phyloP scores from a whole-genome alignment of 1,140 invertebrate genomes.

The Drosophila albomicans region DNA sequence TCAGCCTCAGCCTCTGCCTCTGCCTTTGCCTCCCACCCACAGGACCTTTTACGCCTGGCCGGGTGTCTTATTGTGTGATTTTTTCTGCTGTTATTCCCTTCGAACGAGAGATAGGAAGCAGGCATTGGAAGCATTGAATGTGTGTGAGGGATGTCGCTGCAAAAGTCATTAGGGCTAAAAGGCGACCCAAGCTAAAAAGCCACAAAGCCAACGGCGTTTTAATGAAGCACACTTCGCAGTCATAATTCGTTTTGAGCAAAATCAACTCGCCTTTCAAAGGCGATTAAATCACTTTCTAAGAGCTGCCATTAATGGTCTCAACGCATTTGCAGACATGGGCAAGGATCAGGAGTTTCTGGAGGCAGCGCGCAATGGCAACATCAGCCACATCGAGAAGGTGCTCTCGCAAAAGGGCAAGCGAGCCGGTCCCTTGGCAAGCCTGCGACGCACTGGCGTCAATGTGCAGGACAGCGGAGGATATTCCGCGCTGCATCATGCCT shows the following conservation, averaged over 20 bases:
- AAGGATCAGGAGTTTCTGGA: slow-evolving; percentile 98
- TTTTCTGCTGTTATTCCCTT: not conserved
- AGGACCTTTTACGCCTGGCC: not conserved
- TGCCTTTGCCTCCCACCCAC: not conserved
- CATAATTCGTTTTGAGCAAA: slow-evolving; percentile 75
- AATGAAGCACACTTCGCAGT: slow-evolving; percentile 78
- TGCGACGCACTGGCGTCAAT: slow-evolving; percentile 95
- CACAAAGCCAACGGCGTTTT: slow-evolving; percentile 74
- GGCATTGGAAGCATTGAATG: slow-evolving; percentile 41
- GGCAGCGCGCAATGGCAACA: slow-evolving; percentile 96
- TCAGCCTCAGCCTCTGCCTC: slow-evolving; percentile 9
- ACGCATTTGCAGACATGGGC: slow-evolving; percentile 88
- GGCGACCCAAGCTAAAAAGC: slow-evolving; percentile 53
- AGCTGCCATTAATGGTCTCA: slow-evolving; percentile 50
- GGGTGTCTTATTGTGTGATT: slow-evolving; percentile 54
- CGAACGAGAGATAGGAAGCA: not conserved
- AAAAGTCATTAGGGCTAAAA: slow-evolving; percentile 77
- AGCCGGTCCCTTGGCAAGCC: slow-evolving; percentile 96
- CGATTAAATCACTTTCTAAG: not conserved
- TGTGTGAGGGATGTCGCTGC: slow-evolving; percentile 27
- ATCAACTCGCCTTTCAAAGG: slow-evolving; percentile 49
- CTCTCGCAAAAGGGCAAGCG: slow-evolving; percentile 94
- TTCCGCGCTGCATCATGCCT: slow-evolving; percentile 96
- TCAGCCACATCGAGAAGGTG: slow-evolving; percentile 95
- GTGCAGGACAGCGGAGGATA: slow-evolving; percentile 97